Evolutionary conservation across 2,888 invertebrate genomes (phyloP).

Genomic region (Callyntrura sp.): DNA sequence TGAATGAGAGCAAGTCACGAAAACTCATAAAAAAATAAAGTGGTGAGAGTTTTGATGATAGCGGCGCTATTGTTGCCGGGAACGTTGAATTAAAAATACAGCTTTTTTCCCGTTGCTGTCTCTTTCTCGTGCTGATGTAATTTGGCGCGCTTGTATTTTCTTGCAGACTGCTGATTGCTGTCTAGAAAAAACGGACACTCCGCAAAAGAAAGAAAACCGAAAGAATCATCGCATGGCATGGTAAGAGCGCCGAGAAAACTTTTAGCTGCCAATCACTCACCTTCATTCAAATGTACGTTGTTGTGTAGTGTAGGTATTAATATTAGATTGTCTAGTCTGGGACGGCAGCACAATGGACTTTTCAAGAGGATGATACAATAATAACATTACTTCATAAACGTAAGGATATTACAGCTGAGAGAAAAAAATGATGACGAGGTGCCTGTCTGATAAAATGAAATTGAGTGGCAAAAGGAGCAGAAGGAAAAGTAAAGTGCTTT

Average conservation of each 20-base stretch:
- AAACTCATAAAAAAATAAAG: conserved; percentile 53
- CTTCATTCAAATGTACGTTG: conserved; percentile 11
- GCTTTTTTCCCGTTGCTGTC: no score
- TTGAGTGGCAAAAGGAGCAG: neutral
- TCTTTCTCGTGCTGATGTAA: neutral
- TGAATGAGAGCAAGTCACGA: conserved; percentile 63
- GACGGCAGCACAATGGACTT: neutral
- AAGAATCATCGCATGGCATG: neutral
- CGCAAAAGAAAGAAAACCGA: neutral
- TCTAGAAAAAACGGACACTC: neutral
- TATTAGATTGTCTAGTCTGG: neutral
- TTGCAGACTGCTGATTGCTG: neutral
- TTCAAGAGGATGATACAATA: neutral
- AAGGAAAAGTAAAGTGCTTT: neutral
- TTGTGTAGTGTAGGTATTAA: neutral
- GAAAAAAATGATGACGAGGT: neutral
- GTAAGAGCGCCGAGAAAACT: neutral
- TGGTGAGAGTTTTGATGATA: conserved; percentile 11
- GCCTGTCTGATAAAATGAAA: neutral
- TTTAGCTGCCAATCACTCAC: conserved; percentile 48
- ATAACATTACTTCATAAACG: no score
- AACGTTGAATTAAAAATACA: neutral
- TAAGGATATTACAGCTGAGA: no score
- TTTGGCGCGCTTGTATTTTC: neutral
- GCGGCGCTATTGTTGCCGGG: neutral